These are phyloP conservation scores for Amiota minor DNA, from an alignment of 2,888 invertebrate genomes.

Conservation along the genomic window DNA sequence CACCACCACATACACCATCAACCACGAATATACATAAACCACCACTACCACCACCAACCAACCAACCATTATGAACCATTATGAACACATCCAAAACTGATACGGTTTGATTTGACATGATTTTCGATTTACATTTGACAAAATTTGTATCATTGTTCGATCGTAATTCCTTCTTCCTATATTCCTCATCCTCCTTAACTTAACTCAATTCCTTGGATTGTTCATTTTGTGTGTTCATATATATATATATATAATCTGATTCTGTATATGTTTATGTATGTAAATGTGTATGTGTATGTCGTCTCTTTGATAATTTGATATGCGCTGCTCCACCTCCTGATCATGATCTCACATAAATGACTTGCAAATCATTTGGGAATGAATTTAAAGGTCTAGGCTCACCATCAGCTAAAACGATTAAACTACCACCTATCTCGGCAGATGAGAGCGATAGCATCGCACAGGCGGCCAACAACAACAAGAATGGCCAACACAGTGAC, in stretches of 20 bases:
- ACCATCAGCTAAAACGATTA: constrained; percentile 72
- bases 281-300: constrained; percentile 30
- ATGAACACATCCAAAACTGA: constrained; percentile 47
- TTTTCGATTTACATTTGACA: constrained; percentile 8
- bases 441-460: constrained; percentile 64
- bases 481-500: constrained; percentile 59
- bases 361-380: constrained; percentile 50
- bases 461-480: constrained; percentile 39
- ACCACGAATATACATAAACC: constrained; percentile 7
- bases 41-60: constrained; percentile 11
- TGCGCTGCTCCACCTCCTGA: constrained; percentile 44
- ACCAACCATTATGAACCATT: neutral
- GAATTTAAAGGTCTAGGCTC: constrained; percentile 67
- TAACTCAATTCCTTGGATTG: neutral
- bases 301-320: constrained; percentile 23
- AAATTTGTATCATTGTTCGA: constrained; percentile 22
- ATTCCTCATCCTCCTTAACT: constrained; percentile 30
- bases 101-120: constrained; percentile 3
- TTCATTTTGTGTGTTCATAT: constrained; percentile 16
- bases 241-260: constrained; percentile 3
- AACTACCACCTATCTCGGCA: constrained; percentile 74
- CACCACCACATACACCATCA: constrained; percentile 39
- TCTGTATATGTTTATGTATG: constrained; percentile 32
- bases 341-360: constrained; percentile 41
- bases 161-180: neutral